Conservation (phyloP, 2,113 vertebrate species). For the Myotis lucifugus region DNA sequence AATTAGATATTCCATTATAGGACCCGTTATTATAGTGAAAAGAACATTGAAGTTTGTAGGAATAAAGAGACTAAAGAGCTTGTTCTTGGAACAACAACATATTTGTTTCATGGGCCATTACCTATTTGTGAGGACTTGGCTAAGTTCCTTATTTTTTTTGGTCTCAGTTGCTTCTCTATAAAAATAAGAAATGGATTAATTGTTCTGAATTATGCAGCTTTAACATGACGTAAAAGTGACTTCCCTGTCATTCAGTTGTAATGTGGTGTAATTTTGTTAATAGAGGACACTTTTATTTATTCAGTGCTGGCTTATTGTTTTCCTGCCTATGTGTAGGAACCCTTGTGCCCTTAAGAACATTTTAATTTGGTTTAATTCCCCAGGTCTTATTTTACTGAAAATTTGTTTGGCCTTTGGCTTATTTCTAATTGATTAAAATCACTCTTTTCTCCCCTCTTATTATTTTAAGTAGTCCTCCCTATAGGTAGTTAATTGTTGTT, state of each 20-base stretch:
- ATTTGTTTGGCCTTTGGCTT: neutral
- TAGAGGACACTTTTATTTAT: neutral
- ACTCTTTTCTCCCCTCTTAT: neutral
- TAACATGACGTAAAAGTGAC: neutral
- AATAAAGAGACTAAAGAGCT: neutral
- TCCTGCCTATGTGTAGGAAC: neutral
- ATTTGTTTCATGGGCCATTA: neutral
- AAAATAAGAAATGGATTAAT: neutral
- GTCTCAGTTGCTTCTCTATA: neutral
- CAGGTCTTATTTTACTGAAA: constrained; percentile 47
- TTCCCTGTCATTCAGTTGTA: neutral
- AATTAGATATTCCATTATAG: neutral
- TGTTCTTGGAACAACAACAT: neutral
- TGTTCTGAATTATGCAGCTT: neutral
- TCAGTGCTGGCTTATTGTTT: neutral
- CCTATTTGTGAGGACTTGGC: neutral
- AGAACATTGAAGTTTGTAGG: neutral
- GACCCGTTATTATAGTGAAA: neutral
- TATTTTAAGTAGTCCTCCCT: neutral
- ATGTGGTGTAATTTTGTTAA: neutral
- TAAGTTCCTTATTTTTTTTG: constrained; percentile 33
- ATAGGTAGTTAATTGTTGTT: neutral
- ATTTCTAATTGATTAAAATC: constrained; percentile 15
- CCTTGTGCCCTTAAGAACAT: neutral
- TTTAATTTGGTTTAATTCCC: constrained; percentile 18